Evolutionary conservation across 1,140 invertebrate genomes (phyloP), one percentile per base, ranked within the genome.

Genomic region (Nomia melanderi): DNA sequence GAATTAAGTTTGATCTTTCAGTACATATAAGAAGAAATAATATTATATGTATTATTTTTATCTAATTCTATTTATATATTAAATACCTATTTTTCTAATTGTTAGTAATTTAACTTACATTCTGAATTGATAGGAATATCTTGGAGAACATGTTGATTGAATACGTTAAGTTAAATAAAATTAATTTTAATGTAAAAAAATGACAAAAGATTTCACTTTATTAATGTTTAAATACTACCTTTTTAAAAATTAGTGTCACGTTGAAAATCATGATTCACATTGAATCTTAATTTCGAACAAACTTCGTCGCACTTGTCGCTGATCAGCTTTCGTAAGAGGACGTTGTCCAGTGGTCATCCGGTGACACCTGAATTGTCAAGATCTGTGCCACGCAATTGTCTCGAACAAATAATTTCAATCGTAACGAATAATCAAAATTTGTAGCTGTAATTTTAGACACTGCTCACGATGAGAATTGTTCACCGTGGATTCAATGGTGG

Each of bases 291-390:
- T 59, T 76, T 76, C 33, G 54, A 76, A 76, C 65, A 47, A 67
- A 69, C 73, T 69, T 6, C 1, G n/a, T 69, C 29, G 23, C 36
- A 57, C 11, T 69, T 69, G 41, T 69, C 64, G 27, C 29, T 23
- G 23, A 69, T 69, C 53, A n/a, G 29, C 36, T 64, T 69, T 75
- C 31, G 73, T 67, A 59, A 50, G 14, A 69, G 39, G 29, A 64
- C 72, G 11, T 54, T 27, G 29, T 67, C 7, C 54, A 77, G 66
- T 70, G 36, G 47, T 76, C 44, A 56, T 70, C 27, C 56, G 36
- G 47, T 77, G 66, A 63, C 67, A 77, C 36, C 36, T 77, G 44
- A 77, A 71, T 62, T 70, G 74, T 77, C 59, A 77, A 77, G n/a
- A 33, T 53, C 9, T 41, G 36, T 62, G 56, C 67, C 75, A 71